A percentile compares a stretch with the other conserved stretches of the same genome.
Evolutionary conservation across 2,797 vertebrate species (phyloP).

Genomic region (Oreochromis mossambicus): DNA sequence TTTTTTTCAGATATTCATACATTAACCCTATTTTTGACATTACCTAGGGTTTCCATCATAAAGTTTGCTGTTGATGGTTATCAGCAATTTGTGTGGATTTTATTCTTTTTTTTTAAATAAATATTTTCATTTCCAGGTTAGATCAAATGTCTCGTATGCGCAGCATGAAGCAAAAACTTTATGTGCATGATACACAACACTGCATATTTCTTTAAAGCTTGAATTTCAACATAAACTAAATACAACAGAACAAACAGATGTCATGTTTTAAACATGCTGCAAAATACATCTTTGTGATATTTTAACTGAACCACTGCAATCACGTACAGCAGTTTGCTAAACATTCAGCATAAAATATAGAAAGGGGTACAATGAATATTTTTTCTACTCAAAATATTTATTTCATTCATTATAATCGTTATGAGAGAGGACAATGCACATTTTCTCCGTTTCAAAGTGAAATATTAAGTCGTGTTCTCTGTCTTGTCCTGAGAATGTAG

Average conservation of each 20-base stretch:
- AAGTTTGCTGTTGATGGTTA: background rate
- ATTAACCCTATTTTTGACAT: background rate
- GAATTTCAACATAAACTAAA: background rate
- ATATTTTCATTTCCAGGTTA: background rate
- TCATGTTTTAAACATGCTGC: background rate
- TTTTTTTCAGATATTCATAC: background rate
- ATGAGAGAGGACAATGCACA: background rate
- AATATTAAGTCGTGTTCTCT: background rate
- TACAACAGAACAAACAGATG: background rate
- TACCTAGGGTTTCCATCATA: rapidly evolving
- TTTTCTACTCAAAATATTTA: background rate
- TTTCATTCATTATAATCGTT: background rate
- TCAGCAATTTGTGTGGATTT: background rate
- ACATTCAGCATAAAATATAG: background rate
- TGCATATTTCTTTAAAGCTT: background rate
- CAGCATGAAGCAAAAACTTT: background rate
- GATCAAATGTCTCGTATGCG: background rate
- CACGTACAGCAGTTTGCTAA: background rate
- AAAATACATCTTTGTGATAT: background rate
- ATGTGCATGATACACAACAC: background rate
- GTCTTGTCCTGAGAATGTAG: background rate
- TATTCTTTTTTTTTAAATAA: background rate
- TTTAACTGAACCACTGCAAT: background rate
- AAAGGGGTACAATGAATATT: background rate
- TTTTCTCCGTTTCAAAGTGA: background rate